phyloP scores from a whole-genome alignment of 2,113 vertebrate species.

The Paradisaea rubra region DNA sequence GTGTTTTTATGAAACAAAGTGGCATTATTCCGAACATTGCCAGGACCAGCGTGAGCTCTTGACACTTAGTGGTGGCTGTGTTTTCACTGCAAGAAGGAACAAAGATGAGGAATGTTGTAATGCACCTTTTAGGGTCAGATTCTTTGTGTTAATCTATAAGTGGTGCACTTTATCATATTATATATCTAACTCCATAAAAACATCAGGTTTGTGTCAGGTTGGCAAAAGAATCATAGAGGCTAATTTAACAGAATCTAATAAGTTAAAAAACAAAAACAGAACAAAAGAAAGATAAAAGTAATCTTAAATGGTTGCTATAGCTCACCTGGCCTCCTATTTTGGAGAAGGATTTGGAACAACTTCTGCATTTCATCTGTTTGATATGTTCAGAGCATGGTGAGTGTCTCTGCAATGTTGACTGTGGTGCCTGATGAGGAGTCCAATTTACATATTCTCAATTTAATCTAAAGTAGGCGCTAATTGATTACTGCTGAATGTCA shows the following conservation, averaged over 20 bases:
- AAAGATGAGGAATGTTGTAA: background rate
- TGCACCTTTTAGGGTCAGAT: background rate
- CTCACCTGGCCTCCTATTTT: background rate
- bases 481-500: conserved; percentile 82
- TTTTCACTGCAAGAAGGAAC: background rate
- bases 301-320: background rate
- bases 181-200: background rate
- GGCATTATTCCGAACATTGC: background rate
- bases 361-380: conserved; percentile 64
- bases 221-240: background rate
- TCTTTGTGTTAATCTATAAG: background rate
- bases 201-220: background rate
- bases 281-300: background rate
- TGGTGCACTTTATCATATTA: background rate
- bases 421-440: conserved; percentile 74
- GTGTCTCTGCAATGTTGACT: conserved; percentile 72
- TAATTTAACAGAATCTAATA: background rate
- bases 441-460: conserved; percentile 85
- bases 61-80: background rate
- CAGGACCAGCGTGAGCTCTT: background rate
- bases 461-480: conserved; percentile 84
- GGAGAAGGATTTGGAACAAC: conserved; percentile 54
- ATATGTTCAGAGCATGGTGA: conserved; percentile 64
- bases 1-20: background rate
- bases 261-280: background rate